Base-by-base conservation (phyloP, 2,113 vertebrate species). In the Asarcornis scutulata region DNA sequence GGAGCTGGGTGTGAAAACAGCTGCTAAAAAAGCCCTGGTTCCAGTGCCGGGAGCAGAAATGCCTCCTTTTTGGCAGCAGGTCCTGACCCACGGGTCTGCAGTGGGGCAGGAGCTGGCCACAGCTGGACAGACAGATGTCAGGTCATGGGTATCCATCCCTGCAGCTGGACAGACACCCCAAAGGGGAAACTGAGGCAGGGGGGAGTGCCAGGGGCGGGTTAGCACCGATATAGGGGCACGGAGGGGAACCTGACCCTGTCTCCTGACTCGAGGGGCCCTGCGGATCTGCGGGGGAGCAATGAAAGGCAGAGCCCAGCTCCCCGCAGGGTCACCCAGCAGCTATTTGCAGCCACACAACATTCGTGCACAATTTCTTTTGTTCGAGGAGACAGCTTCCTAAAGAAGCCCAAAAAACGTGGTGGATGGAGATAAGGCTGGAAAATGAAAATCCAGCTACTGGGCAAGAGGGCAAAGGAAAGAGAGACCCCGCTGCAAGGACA, bases 1-100 rank as follows among this genome's bases (percentile, higher is more conserved):
- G 93, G 94, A 92, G 34, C 48, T 36, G 84, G 38, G 93, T 92
- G 89, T 85, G 93, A 96, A 96, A 97, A 85, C 66, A 91, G 69
- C 93, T 82, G 89, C 93, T 87, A 93, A 95, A 96, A 95, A 89
- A 85, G 32, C 58, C 34, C 50, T n/a, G 91, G 91, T 79, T 71
- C 66, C 81, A 87, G 69, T 58, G 82, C 71, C 77, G 75, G 89
- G 42, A 91, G 76, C 50, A 92, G 60, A 82, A 73, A 48, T 6
- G 69, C 9, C 10, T 89, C 63, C 93, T 74, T 44, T 3, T 88
- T 27, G 88, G 80, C 74, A 93, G 38, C 17, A 56, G 80, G n/a
- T 91, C 53, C 66, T 1, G 21, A 84, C 56, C 60, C 64, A 75
- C 42, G 7, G 4, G 34, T 52, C 64, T 90, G 73, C 86, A 91